Base-by-base conservation (phyloP, 2,113 vertebrate species). In the Notarius quadriscutis region DNA sequence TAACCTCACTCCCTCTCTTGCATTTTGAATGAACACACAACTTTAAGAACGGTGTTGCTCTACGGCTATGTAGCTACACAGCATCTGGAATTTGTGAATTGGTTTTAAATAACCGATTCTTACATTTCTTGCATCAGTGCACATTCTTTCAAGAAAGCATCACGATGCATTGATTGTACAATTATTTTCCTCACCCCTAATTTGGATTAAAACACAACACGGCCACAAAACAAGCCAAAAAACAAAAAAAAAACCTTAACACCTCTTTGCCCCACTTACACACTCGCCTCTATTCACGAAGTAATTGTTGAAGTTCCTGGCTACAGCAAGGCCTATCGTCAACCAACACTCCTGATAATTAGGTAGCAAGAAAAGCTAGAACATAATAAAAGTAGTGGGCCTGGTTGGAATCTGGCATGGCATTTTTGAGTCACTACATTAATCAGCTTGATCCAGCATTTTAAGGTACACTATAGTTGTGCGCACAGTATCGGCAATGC, bases 121-220 rank as follows among this genome's bases (percentile, higher is more conserved):
- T 53, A 78, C 34, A 34, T 81, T 5, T 22, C 27, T 60, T 60
- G 55, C 55, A 81, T 60, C 18, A 81, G 7, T 60, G 15, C 79
- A 62, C 9, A 48, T 81, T 58, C 17, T 60, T 58, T 62, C 20
- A 30, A 41, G 30, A 62, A 7, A 62, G 9, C 58, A 62, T 62
- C 20, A 22, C 48, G 30, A 41, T 81, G 17, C 53, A 18, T 60
- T 57, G 18, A 18, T 60, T 57, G 18, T 57, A 51, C 60, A 1
- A 17, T 84, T 27, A 9, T 27, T n/a, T 67, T 14, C 57, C 12
- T 4, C 62, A 25, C 18, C 58, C 57, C 12, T 62, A 48, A 62
- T 10, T 83, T 83, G 4, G 81, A 65, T 67, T 51, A 69, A 71
- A 84, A 71, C 65, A 84, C 57, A 60, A 62, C 18, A 25, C 80